Evolutionary conservation across 1,140 invertebrate species (phyloP).

Genomic region (Neodiprion fabricii): DNA sequence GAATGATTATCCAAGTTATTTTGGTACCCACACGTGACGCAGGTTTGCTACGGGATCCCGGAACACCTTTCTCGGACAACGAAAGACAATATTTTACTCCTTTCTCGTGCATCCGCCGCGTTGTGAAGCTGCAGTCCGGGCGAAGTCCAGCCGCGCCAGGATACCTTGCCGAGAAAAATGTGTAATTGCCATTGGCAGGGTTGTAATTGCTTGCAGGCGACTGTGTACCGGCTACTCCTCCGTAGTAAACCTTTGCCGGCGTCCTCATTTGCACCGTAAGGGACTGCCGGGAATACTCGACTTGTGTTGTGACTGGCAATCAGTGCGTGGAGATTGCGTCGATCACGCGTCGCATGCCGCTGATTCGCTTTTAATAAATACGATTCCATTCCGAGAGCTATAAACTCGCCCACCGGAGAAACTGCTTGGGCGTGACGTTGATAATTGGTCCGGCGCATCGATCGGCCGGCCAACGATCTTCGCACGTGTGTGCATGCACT

Average conservation of each 20-base stretch:
- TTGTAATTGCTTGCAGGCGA: neutral
- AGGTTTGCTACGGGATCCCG: too few species aligned
- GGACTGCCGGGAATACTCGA: neutral
- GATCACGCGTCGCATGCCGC: conserved; percentile 6
- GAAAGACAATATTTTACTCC: neutral
- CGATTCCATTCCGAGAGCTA: conserved; percentile 1
- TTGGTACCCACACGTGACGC: neutral
- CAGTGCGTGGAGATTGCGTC: conserved; percentile 4
- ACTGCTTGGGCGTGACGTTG: conserved; percentile 1
- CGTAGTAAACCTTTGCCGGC: neutral
- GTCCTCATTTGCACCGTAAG: neutral
- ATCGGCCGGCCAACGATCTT: neutral
- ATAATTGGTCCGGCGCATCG: conserved; percentile 4
- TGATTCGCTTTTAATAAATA: conserved; percentile 4
- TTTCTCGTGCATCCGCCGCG: neutral
- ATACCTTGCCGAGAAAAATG: neutral
- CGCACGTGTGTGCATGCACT: too few species aligned
- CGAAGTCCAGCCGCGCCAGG: neutral
- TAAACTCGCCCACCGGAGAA: neutral
- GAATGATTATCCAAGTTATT: neutral
- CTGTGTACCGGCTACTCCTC: too few species aligned
- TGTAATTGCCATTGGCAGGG: conserved; percentile 4
- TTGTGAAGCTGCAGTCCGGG: too few species aligned
- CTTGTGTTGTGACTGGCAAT: neutral
- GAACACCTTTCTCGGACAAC: too few species aligned